phyloP scores from a whole-genome alignment of 2,797 vertebrate species.

The Brachyrhaphis roseni region DNA sequence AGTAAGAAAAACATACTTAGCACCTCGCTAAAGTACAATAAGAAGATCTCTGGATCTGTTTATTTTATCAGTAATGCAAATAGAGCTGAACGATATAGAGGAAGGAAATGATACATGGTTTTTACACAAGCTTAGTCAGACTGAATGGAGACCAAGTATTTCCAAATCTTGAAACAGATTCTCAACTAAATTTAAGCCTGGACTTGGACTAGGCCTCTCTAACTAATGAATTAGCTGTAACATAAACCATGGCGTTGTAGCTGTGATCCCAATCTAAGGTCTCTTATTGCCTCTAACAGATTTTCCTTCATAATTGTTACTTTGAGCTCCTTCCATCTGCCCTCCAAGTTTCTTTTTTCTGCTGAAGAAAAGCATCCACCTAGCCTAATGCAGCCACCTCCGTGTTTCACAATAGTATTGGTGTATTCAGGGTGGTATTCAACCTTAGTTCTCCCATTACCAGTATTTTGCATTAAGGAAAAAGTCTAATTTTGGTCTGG shows the following conservation, averaged over 20 bases:
- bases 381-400: not conserved
- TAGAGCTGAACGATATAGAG: not conserved
- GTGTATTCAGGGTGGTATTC: not conserved
- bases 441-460: not conserved
- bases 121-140: not conserved
- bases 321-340: not conserved
- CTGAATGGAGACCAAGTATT: not conserved
- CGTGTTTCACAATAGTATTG: not conserved
- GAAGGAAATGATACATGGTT: not conserved
- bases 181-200: not conserved
- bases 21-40: not conserved
- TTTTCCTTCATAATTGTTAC: not conserved
- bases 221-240: not conserved
- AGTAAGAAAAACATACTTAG: not conserved
- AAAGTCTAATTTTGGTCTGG: not conserved
- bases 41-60: not conserved
- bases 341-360: not conserved
- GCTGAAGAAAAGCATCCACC: not conserved
- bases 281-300: not conserved
- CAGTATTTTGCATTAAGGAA: not conserved
- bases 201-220: not conserved
- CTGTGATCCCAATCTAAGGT: not conserved
- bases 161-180: not conserved
- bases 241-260: not conserved
- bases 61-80: not conserved